Evolutionary conservation across 2,113 vertebrate species (phyloP).

Genomic region (Pituophis catenifer): DNA sequence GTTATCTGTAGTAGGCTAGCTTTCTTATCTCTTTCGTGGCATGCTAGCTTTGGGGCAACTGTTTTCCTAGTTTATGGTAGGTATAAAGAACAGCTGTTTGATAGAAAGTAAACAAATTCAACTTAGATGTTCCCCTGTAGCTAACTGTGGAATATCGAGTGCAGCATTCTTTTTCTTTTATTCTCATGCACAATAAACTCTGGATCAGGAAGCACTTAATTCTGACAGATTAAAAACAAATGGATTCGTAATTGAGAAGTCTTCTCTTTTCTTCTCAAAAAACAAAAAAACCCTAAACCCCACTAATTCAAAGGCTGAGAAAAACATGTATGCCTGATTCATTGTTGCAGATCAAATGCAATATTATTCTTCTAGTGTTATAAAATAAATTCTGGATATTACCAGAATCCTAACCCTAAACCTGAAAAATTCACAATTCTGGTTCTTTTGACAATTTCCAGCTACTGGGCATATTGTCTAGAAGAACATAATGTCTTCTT

Average conservation of each 20-base stretch:
- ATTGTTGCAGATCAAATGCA: background rate
- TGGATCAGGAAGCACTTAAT: background rate
- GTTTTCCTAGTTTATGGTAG: background rate
- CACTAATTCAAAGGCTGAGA: background rate
- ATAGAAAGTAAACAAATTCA: background rate
- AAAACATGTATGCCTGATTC: background rate
- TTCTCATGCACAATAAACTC: background rate
- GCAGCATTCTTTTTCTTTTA: background rate
- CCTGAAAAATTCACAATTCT: background rate
- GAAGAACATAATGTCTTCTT: background rate
- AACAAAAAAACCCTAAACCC: no score
- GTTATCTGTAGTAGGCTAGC: fast-evolving
- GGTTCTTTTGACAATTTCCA: background rate
- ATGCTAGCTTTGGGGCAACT: background rate
- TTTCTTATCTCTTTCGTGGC: fast-evolving
- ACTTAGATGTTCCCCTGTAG: background rate
- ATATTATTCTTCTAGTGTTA: background rate
- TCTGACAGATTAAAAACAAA: background rate
- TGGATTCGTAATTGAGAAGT: background rate
- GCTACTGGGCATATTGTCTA: background rate
- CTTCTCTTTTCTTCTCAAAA: background rate
- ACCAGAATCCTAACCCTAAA: background rate
- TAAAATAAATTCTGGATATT: background rate
- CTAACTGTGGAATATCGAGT: background rate
- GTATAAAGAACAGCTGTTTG: background rate